A percentile compares a stretch with the other conserved stretches of the same genome.
phyloP scores from a whole-genome alignment of 2,113 vertebrate genomes.

The Salvator merianae region DNA sequence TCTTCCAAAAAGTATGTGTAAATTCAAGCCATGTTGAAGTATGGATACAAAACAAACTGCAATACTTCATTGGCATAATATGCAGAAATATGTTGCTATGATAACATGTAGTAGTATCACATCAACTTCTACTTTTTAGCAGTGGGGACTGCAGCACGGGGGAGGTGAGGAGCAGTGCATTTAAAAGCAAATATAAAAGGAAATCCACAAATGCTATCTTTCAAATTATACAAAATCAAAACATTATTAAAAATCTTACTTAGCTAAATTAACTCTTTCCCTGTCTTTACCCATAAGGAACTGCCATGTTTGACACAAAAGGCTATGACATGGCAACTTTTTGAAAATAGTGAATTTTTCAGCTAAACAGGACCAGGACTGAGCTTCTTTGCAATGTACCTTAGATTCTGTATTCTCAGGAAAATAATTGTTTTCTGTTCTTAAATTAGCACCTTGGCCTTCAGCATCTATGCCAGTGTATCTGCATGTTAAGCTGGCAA shows the following conservation, averaged over 20 bases:
- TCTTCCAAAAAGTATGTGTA: neutral
- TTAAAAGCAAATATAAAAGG: neutral
- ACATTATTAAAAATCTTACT: neutral
- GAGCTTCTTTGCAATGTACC: neutral
- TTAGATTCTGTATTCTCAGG: neutral
- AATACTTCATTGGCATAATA: neutral
- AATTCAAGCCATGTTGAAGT: neutral
- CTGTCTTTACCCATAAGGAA: neutral
- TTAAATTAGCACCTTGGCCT: slow-evolving; percentile 7
- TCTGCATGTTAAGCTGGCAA: neutral
- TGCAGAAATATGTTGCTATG: neutral
- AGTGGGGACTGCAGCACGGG: neutral
- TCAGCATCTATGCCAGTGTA: neutral
- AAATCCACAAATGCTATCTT: neutral
- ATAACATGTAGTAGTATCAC: neutral
- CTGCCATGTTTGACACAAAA: too few species aligned
- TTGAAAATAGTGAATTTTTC: neutral
- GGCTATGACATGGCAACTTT: neutral
- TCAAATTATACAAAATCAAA: neutral
- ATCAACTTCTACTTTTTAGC: neutral
- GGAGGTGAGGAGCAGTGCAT: neutral
- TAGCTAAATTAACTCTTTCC: neutral
- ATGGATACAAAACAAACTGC: neutral
- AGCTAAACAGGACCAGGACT: neutral
- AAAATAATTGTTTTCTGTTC: slow-evolving; percentile 19